These are phyloP conservation scores for Ranitomeya imitator DNA, from an alignment of 2,113 vertebrate genomes.

Conservation along the genomic window DNA sequence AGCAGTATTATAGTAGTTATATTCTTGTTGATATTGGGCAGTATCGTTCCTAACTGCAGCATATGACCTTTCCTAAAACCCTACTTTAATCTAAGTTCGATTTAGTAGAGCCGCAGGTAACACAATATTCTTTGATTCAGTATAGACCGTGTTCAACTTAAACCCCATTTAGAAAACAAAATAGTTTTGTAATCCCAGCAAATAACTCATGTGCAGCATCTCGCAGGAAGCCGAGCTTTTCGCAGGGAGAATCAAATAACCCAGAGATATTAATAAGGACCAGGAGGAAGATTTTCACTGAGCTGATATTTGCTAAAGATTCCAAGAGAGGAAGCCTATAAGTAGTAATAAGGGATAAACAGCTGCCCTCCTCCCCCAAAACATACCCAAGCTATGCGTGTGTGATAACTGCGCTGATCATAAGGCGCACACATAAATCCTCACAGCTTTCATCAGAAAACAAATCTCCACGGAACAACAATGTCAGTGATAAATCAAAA, in stretches of 20 bases:
- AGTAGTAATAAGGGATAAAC: constrained; percentile 24
- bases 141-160: background rate
- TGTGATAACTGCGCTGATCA: constrained; percentile 13
- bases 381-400: background rate
- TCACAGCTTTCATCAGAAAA: background rate
- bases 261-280: constrained; percentile 28
- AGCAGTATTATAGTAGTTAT: background rate
- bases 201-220: background rate
- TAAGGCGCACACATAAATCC: background rate
- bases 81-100: too few relatives aligned
- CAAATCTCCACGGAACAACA: constrained; percentile 19
- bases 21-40: background rate
- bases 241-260: constrained; percentile 20
- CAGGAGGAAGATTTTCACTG: constrained; percentile 1
- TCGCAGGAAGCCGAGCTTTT: background rate
- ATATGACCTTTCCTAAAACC: too few relatives aligned
- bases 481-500: constrained; percentile 34
- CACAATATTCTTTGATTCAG: background rate
- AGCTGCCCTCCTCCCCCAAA: constrained; percentile 6
- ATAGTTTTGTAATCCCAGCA: background rate
- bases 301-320: constrained; percentile 5
- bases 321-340: background rate
- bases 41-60: background rate
- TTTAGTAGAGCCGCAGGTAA: too few relatives aligned
- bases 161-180: background rate